These are phyloP conservation scores for Otocyon megalotis DNA, from an alignment of 2,113 vertebrate species.

Conservation along the genomic window DNA sequence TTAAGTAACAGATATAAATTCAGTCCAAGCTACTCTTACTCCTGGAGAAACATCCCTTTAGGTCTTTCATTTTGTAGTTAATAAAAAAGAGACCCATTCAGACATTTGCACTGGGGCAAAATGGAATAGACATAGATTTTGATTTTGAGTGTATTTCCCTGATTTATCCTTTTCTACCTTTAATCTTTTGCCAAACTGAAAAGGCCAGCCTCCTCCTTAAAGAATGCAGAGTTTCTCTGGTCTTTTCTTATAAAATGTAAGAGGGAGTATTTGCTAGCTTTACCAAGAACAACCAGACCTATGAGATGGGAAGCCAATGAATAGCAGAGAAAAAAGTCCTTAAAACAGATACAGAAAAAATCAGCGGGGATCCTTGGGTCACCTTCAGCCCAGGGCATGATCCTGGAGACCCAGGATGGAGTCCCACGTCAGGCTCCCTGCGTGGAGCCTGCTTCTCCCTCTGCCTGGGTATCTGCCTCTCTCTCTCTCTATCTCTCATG, in stretches of 20 bases:
- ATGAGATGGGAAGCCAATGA: background rate
- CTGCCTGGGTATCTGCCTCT: no score
- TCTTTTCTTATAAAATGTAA: constrained; percentile 43
- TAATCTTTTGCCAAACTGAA: constrained; percentile 48
- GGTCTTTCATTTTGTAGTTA: constrained; percentile 46
- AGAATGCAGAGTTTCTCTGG: background rate
- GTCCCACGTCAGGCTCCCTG: no score
- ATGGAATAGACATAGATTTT: constrained; percentile 12
- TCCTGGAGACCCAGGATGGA: no score
- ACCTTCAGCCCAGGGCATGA: no score
- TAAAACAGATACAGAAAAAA: background rate
- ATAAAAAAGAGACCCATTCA: constrained; percentile 38
- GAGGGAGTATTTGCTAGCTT: constrained; percentile 14
- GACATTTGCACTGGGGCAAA: background rate
- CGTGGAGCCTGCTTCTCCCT: no score
- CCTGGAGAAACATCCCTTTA: background rate
- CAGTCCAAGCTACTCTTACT: constrained; percentile 17
- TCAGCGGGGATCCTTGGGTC: background rate
- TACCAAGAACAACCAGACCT: background rate
- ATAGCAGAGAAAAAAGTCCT: background rate
- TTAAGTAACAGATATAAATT: constrained; percentile 57
- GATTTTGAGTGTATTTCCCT: constrained; percentile 28
- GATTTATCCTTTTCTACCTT: constrained; percentile 11
- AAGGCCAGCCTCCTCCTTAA: background rate
- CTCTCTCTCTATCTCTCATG: no score